phyloP scores from a whole-genome alignment of 1,140 invertebrate genomes.

The Tetraneura akinire region DNA sequence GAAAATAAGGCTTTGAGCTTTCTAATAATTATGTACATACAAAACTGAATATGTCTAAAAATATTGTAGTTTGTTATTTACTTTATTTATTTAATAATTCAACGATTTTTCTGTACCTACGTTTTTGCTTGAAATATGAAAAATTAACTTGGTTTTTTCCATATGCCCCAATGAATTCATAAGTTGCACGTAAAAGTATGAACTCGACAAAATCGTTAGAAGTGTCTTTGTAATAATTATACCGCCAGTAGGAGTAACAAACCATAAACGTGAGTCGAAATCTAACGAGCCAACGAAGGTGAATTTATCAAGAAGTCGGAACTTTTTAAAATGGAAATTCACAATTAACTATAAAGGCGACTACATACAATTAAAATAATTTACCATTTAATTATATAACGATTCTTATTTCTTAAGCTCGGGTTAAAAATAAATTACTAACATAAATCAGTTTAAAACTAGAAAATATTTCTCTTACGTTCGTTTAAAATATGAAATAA shows the following conservation, averaged over 20 bases:
- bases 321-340: constrained; percentile 16
- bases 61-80: too few relatives aligned
- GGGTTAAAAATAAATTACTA: constrained; percentile 1
- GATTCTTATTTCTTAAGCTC: neutral
- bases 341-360: neutral
- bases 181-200: constrained; percentile 5
- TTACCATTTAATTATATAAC: neutral
- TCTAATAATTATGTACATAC: too few relatives aligned
- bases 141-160: neutral
- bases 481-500: neutral
- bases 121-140: constrained; percentile 13
- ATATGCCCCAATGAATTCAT: neutral
- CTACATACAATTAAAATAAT: constrained; percentile 3
- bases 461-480: neutral
- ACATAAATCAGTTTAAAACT: constrained; percentile 14
- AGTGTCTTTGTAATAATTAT: constrained; percentile 19
- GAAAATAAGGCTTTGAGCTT: too few relatives aligned
- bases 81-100: too few relatives aligned
- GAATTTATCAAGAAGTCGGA: constrained; percentile 20
- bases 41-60: too few relatives aligned
- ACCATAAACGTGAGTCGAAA: constrained; percentile 22
- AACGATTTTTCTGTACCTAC: neutral
- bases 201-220: constrained; percentile 14
- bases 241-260: constrained; percentile 19
- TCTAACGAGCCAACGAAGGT: constrained; percentile 12